Conservation (phyloP, 2,113 vertebrate genomes). For the Turdus rufiventris region DNA sequence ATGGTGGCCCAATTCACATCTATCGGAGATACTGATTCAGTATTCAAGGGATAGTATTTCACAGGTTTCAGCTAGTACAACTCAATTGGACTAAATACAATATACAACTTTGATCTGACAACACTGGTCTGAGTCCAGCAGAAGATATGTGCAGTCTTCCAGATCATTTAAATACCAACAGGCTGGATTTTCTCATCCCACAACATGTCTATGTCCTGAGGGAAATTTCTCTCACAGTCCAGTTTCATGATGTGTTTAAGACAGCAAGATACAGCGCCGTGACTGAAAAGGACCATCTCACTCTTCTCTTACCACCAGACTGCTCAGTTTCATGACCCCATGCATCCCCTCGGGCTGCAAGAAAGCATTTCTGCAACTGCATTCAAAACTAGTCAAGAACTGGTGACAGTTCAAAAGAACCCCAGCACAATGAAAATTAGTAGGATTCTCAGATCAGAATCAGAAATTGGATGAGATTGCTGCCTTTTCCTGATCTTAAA, state of each 20-base stretch:
- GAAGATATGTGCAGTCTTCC: background rate
- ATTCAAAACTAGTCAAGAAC: background rate
- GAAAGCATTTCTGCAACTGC: background rate
- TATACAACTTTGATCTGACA: background rate
- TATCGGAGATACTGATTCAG: background rate
- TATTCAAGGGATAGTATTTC: background rate
- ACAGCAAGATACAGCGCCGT: background rate
- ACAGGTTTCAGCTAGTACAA: background rate
- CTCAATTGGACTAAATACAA: background rate
- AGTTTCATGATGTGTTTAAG: background rate
- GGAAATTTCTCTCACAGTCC: background rate
- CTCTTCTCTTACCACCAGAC: background rate
- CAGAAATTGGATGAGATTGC: background rate
- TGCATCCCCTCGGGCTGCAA: background rate
- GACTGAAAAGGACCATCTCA: background rate
- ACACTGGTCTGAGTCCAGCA: background rate
- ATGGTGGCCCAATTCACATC: rapidly evolving
- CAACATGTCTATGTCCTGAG: background rate
- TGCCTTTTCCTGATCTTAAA: background rate
- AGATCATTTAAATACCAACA: background rate
- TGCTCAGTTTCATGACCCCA: background rate
- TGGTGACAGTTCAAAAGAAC: background rate
- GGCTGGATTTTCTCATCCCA: background rate
- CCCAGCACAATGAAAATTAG: background rate
- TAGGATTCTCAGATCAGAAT: rapidly evolving